Percentiles rank a stretch among this genome's conserved stretches.
phyloP scores from a whole-genome alignment of 2,888 invertebrate species.

The Drosophila austrosaltans region DNA sequence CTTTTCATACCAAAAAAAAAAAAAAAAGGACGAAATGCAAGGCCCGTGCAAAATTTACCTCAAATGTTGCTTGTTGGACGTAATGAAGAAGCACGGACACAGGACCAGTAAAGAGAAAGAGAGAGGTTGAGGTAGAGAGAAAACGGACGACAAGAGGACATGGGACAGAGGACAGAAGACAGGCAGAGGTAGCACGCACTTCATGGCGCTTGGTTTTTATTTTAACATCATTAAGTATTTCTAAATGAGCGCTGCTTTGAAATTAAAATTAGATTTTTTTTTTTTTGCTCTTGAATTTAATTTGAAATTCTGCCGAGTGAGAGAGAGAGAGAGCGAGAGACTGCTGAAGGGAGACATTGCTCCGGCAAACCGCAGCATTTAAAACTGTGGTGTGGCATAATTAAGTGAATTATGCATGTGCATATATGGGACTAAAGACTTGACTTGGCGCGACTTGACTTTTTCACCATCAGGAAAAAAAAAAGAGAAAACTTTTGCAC shows the following conservation, averaged over 20 bases:
- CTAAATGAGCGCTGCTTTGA: conserved; percentile 75
- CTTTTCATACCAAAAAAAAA: conserved; percentile 58
- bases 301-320: conserved; percentile 48
- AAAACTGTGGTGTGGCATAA: conserved; percentile 54
- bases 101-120: neutral
- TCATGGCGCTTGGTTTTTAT: conserved; percentile 70
- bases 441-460: conserved; percentile 15
- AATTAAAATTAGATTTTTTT: conserved; percentile 73
- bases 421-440: conserved; percentile 42
- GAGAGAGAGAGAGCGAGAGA: neutral
- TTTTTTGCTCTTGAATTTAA: conserved; percentile 57
- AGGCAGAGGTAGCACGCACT: conserved; percentile 51
- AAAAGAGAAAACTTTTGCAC: conserved; percentile 42
- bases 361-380: conserved; percentile 52
- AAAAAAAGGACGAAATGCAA: conserved; percentile 25
- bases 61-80: conserved; percentile 31
- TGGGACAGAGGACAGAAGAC: conserved; percentile 1
- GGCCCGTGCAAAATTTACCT: conserved; percentile 60
- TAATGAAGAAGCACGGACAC: neutral
- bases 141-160: neutral
- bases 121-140: neutral
- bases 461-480: conserved; percentile 32
- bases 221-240: conserved; percentile 78
- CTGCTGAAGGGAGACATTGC: neutral
- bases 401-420: conserved; percentile 71